A percentile compares a stretch with the other conserved stretches of the same genome.
Evolutionary conservation across 2,797 vertebrate species (phyloP).

Genomic region (Phrynocephalus guinanensis): DNA sequence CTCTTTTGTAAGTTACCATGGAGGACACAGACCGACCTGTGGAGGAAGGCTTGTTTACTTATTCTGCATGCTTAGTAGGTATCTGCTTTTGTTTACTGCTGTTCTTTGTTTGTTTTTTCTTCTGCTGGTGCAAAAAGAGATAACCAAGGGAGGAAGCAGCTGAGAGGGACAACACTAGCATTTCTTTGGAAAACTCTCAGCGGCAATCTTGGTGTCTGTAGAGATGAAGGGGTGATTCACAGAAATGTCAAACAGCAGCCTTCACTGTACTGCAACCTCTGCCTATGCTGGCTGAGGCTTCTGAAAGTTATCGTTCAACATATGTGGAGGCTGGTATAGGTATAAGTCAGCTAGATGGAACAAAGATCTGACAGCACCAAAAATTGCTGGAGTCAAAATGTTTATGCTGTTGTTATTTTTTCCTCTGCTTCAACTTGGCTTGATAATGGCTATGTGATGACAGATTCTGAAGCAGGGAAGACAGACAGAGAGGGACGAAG

Average conservation of each 20-base stretch:
- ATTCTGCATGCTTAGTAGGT: not conserved
- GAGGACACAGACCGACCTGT: constrained; percentile 13
- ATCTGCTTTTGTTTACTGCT: not conserved
- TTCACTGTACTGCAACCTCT: not conserved
- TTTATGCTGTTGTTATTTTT: not conserved
- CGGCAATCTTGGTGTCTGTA: not conserved
- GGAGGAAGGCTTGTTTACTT: accelerated
- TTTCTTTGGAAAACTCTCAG: not conserved
- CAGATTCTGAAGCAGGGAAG: not conserved
- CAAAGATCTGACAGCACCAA: not conserved
- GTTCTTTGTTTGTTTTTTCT: not conserved
- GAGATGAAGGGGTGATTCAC: not conserved
- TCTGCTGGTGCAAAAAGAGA: not conserved
- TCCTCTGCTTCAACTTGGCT: too few species aligned
- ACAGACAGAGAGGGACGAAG: not conserved
- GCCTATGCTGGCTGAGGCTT: not conserved
- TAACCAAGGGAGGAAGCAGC: not conserved
- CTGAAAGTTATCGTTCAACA: not conserved
- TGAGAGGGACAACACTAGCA: not conserved
- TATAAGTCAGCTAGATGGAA: not conserved
- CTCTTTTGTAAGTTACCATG: not conserved
- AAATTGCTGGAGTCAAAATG: not conserved
- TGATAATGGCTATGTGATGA: not conserved
- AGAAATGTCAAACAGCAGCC: not conserved
- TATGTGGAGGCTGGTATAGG: not conserved